phyloP scores from a whole-genome alignment of 2,113 vertebrate genomes.

The Scalopus aquaticus region DNA sequence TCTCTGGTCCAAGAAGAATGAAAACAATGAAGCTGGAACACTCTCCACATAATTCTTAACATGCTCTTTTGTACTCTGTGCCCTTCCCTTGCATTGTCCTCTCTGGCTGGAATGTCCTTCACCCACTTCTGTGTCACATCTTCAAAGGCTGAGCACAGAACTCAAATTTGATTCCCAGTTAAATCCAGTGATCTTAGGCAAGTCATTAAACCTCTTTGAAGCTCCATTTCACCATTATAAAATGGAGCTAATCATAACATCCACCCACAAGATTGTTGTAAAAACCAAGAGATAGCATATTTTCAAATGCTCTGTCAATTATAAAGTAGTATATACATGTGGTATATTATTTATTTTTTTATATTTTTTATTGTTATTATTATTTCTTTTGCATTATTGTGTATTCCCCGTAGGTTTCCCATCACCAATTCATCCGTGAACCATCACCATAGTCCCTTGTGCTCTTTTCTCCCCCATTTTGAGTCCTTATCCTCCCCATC shows the following conservation, averaged over 20 bases:
- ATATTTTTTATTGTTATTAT: too few species aligned
- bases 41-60: background rate
- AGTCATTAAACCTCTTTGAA: background rate
- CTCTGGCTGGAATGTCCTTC: background rate
- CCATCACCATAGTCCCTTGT: too few species aligned
- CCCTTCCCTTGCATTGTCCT: background rate
- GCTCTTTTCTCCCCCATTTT: too few species aligned
- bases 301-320: background rate
- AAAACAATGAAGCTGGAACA: background rate
- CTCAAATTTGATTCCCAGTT: background rate
- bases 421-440: too few species aligned
- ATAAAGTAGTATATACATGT: background rate
- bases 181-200: background rate
- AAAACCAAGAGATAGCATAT: background rate
- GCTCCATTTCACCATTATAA: background rate
- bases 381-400: too few species aligned
- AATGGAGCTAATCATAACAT: background rate
- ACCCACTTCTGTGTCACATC: background rate
- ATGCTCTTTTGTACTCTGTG: accelerated
- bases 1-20: background rate
- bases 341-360: too few species aligned
- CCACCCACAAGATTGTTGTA: background rate
- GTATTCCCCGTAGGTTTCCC: too few species aligned
- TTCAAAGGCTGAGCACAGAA: background rate
- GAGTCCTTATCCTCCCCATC: too few species aligned